Conservation (phyloP, 30 jellyfish, hydroid and myxozoan species). For the Pelagia noctiluca region DNA sequence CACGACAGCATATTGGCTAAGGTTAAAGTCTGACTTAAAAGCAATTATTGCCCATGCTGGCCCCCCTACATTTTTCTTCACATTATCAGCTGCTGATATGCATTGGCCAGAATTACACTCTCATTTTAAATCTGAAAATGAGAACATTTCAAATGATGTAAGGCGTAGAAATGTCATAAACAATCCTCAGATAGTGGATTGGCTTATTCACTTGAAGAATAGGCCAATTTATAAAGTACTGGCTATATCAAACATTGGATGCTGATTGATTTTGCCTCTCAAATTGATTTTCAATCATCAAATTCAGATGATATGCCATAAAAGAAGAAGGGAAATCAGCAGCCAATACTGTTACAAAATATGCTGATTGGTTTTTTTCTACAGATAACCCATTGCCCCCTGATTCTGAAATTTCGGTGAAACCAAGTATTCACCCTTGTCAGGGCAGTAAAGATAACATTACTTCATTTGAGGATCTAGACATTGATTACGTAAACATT, state of each 20-base stretch:
- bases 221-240: neutral
- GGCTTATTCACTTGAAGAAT: neutral
- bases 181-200: constrained; percentile 16
- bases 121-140: neutral
- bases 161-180: neutral
- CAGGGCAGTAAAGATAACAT: neutral
- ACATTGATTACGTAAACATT: constrained; percentile 39
- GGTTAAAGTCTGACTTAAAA: neutral
- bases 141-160: neutral
- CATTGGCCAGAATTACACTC: constrained; percentile 8
- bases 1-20: constrained; percentile 25
- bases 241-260: constrained; percentile 38
- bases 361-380: constrained; percentile 28
- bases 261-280: constrained; percentile 15
- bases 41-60: constrained; percentile 31
- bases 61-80: constrained; percentile 12
- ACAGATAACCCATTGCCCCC: constrained; percentile 47
- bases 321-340: constrained; percentile 23
- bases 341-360: constrained; percentile 10
- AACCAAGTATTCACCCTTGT: constrained; percentile 50
- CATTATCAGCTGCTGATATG: constrained; percentile 15
- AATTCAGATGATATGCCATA: neutral
- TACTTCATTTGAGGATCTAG: neutral
- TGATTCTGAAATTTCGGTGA: constrained; percentile 39
- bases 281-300: neutral